Percentiles rank a stretch among this genome's conserved stretches.
phyloP scores from a whole-genome alignment of 2,797 vertebrate species.

The Crenuchus spilurus region DNA sequence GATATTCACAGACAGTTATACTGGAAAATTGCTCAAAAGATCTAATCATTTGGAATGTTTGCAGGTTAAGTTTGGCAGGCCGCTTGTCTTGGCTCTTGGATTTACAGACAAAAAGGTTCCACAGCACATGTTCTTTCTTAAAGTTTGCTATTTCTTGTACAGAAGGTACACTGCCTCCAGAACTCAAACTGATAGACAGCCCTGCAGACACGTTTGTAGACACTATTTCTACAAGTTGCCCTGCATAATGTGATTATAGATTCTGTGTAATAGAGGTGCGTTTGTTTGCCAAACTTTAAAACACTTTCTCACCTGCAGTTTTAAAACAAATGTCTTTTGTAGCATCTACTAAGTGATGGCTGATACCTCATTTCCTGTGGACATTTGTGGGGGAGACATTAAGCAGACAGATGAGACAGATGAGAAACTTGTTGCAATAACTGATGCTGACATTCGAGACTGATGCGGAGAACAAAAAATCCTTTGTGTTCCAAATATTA shows the following conservation, averaged over 20 bases:
- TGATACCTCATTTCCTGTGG: slow-evolving; percentile 84
- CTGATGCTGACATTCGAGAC: slow-evolving; percentile 69
- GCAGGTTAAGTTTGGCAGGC: slow-evolving; percentile 23
- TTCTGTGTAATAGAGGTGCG: slow-evolving; percentile 15
- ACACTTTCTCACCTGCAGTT: slow-evolving; percentile 73
- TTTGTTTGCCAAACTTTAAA: slow-evolving; percentile 48
- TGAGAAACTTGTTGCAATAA: slow-evolving; percentile 79
- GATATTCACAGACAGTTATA: slow-evolving; percentile 40
- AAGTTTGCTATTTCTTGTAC: slow-evolving; percentile 39
- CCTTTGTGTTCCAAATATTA: slow-evolving; percentile 70
- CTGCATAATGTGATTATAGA: slow-evolving; percentile 38
- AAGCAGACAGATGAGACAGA: slow-evolving; percentile 76
- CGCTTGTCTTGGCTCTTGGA: slow-evolving; percentile 24
- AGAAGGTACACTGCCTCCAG: neutral
- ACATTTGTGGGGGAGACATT: slow-evolving; percentile 57
- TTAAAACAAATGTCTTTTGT: slow-evolving; percentile 80
- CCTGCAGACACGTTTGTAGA: slow-evolving; percentile 21
- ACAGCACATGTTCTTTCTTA: slow-evolving; percentile 44
- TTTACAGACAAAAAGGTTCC: slow-evolving; percentile 31
- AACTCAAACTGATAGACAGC: neutral
- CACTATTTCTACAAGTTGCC: slow-evolving; percentile 15
- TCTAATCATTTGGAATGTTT: slow-evolving; percentile 28
- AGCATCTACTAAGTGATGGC: slow-evolving; percentile 65
- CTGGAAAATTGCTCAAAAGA: slow-evolving; percentile 35
- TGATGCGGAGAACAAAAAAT: slow-evolving; percentile 71